These are phyloP conservation scores for Pterostichus niger DNA, from an alignment of 2,888 invertebrate genomes.

Conservation along the genomic window DNA sequence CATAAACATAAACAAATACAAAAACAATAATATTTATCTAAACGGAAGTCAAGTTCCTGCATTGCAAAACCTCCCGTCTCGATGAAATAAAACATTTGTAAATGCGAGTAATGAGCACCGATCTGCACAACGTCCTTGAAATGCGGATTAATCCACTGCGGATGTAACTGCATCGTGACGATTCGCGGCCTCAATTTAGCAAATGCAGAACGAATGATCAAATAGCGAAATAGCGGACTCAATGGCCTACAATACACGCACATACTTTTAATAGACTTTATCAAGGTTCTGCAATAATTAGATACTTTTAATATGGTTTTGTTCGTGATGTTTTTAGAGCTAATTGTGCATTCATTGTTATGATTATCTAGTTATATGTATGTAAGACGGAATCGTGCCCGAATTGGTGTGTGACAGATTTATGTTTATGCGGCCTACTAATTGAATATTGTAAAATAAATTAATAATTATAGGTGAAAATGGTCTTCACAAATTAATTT, in stretches of 20 bases:
- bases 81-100: slow-evolving; percentile 9
- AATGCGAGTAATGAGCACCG: slow-evolving; percentile 28
- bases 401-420: too few relatives aligned
- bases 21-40: slow-evolving; percentile 8
- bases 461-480: too few relatives aligned
- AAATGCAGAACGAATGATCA: slow-evolving; percentile 28
- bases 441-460: too few relatives aligned
- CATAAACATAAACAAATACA: slow-evolving; percentile 8
- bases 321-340: background rate
- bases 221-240: slow-evolving; percentile 19
- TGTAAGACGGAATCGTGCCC: too few relatives aligned
- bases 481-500: too few relatives aligned
- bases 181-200: slow-evolving; percentile 46
- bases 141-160: slow-evolving; percentile 26
- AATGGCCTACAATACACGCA: background rate
- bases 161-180: slow-evolving; percentile 52
- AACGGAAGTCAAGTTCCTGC: slow-evolving; percentile 39
- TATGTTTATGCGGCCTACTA: too few relatives aligned
- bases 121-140: slow-evolving; percentile 44
- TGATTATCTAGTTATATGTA: background rate
- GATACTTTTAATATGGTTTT: background rate
- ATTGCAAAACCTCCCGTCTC: slow-evolving; percentile 31
- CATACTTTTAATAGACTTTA: background rate
- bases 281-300: slow-evolving; percentile 11
- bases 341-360: background rate